phyloP scores from a whole-genome alignment of 1,140 invertebrate species.

The Harlomillsia oculata region DNA sequence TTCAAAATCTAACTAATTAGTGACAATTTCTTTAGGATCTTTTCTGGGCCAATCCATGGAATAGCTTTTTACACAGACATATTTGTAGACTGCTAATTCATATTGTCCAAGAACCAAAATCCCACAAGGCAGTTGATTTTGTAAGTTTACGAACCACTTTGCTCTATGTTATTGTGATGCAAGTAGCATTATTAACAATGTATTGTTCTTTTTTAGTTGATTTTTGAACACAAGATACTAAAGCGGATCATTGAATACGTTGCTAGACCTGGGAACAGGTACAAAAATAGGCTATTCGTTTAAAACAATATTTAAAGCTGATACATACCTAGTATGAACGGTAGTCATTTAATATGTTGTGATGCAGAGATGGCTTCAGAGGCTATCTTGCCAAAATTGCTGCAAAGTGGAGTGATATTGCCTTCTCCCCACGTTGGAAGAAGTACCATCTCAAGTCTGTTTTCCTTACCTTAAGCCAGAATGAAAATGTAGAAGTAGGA shows the following conservation, averaged over 20 bases:
- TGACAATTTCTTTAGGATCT: constrained; percentile 9
- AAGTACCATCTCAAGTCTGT: neutral
- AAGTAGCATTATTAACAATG: neutral
- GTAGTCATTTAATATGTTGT: neutral
- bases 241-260: constrained; percentile 10
- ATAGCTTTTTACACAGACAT: constrained; percentile 29
- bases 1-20: neutral
- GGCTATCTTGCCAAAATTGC: constrained; percentile 15
- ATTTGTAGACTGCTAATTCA: constrained; percentile 19
- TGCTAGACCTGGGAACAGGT: constrained; percentile 2
- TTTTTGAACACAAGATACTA: constrained; percentile 7
- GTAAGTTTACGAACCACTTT: neutral
- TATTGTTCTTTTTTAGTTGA: constrained; percentile 7
- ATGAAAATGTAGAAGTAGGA: neutral
- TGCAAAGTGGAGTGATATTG: neutral
- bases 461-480: neutral
- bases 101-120: neutral
- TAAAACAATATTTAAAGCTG: neutral
- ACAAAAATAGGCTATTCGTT: too few relatives aligned
- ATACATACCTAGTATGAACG: neutral
- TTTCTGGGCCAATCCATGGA: constrained; percentile 30
- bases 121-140: neutral
- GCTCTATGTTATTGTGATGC: neutral
- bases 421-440: too few relatives aligned
- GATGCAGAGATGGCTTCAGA: constrained; percentile 11